These are phyloP conservation scores for Melanargia galathea DNA, from an alignment of 2,888 invertebrate genomes.

Conservation along the genomic window DNA sequence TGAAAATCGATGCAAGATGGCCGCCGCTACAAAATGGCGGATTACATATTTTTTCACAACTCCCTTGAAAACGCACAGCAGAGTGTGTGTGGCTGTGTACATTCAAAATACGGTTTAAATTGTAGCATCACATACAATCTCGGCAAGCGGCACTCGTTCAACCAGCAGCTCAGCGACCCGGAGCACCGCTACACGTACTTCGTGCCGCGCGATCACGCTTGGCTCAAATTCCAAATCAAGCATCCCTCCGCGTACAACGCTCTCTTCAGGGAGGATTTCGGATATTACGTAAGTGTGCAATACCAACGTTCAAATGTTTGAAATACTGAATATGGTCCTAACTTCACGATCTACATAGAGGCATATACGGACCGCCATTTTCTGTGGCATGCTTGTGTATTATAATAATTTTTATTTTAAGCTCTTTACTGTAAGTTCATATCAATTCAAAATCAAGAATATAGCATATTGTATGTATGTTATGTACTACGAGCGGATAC, in stretches of 20 bases:
- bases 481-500: too few species aligned
- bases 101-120: slow-evolving; percentile 31
- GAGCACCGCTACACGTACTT: slow-evolving; percentile 94
- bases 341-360: not conserved
- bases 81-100: slow-evolving; percentile 15
- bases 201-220: slow-evolving; percentile 94
- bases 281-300: slow-evolving; percentile 86
- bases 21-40: too few species aligned
- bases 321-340: not conserved
- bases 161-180: slow-evolving; percentile 88
- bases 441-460: too few species aligned
- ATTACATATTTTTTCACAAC: too few species aligned
- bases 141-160: slow-evolving; percentile 89
- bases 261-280: slow-evolving; percentile 90
- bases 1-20: too few species aligned
- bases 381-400: too few species aligned
- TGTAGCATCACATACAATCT: slow-evolving; percentile 89
- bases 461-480: too few species aligned
- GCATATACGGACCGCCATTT: too few species aligned
- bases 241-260: slow-evolving; percentile 93
- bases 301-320: not conserved
- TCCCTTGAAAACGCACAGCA: not conserved
- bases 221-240: slow-evolving; percentile 88
- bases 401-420: too few species aligned
- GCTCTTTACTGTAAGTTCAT: too few species aligned